Percentiles rank a stretch among this genome's conserved stretches.
Conservation (phyloP, 2,797 vertebrate genomes). For the Schizopygopsis malacanthus region DNA sequence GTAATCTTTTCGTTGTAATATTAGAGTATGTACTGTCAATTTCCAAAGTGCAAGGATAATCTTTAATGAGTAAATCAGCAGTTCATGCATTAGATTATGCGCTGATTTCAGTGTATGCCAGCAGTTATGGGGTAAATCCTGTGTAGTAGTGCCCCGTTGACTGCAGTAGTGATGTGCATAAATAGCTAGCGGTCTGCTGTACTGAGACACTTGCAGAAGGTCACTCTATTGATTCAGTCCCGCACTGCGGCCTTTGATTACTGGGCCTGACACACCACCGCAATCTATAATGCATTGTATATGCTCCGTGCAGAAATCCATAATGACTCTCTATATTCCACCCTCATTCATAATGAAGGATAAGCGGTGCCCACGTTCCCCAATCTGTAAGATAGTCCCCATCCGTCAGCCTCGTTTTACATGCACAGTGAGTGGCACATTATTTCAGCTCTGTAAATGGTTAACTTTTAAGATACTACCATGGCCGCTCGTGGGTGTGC, state of each 20-base stretch:
- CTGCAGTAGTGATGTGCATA: constrained; percentile 48
- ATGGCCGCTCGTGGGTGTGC: constrained; percentile 14
- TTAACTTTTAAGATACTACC: constrained; percentile 38
- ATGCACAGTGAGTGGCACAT: constrained; percentile 50
- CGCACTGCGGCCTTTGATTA: constrained; percentile 50
- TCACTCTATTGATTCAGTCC: constrained; percentile 54
- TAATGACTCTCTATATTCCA: constrained; percentile 55
- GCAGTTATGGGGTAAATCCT: constrained; percentile 6
- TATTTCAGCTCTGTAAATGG: constrained; percentile 50
- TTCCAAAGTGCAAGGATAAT: not conserved
- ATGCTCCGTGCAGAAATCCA: constrained; percentile 50
- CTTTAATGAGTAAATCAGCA: not conserved
- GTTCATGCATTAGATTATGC: not conserved
- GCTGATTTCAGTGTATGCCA: not conserved
- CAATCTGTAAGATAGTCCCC: constrained; percentile 33
- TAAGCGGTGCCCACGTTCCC: constrained; percentile 38
- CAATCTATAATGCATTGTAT: constrained; percentile 58
- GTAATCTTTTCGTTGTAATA: not conserved
- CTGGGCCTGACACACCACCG: constrained; percentile 44
- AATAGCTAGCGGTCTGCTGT: constrained; percentile 36
- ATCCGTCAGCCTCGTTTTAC: constrained; percentile 36
- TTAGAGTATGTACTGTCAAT: not conserved
- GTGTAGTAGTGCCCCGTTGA: constrained; percentile 15
- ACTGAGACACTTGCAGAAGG: constrained; percentile 48
- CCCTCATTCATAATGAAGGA: constrained; percentile 50